A percentile compares a stretch with the other conserved stretches of the same genome.
These are phyloP conservation scores for Liasis olivaceus DNA, from an alignment of 2,797 vertebrate species.

Conservation along the genomic window DNA sequence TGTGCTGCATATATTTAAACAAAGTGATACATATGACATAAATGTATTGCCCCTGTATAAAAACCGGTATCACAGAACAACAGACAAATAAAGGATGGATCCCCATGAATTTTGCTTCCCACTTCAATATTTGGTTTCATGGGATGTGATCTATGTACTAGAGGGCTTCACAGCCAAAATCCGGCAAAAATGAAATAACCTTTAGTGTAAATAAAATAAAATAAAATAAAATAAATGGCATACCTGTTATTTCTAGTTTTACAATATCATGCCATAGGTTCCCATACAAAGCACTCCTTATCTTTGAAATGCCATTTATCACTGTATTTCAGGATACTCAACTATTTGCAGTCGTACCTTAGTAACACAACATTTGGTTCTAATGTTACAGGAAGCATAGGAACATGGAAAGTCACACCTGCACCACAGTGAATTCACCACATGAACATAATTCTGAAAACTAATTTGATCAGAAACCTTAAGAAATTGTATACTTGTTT, in stretches of 20 bases:
- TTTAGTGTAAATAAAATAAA: not conserved
- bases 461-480: not conserved
- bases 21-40: not conserved
- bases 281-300: not conserved
- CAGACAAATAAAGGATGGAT: not conserved
- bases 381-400: conserved; percentile 10
- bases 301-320: not conserved
- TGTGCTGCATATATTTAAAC: not conserved
- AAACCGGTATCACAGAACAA: not conserved
- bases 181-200: not conserved
- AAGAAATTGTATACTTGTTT: not conserved
- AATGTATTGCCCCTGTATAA: not conserved
- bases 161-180: not conserved
- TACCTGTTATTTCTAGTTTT: not conserved
- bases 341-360: not conserved
- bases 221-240: no score
- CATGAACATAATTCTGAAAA: not conserved
- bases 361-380: conserved; percentile 26
- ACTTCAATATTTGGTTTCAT: not conserved
- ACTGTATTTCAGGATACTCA: not conserved
- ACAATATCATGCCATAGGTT: not conserved
- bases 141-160: not conserved
- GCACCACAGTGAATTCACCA: not conserved
- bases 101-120: not conserved
- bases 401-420: not conserved